Evolutionary conservation across 2,888 invertebrate species (phyloP).

Genomic region (Flexamia atlantica): DNA sequence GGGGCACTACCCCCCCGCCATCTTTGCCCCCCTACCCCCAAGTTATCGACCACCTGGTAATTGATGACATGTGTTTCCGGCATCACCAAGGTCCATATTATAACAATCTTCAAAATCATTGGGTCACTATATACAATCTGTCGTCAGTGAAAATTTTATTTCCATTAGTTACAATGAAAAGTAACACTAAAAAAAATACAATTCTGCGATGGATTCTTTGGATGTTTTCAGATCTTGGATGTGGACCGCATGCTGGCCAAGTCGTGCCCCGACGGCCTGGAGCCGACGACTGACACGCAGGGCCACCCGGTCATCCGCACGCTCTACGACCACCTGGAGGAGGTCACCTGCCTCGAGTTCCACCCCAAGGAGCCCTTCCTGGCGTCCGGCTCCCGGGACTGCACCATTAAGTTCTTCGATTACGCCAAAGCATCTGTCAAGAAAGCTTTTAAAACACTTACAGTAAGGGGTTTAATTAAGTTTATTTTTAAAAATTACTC

Average conservation of each 20-base stretch:
- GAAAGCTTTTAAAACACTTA: conserved; percentile 97
- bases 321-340: conserved; percentile 97
- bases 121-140: no score
- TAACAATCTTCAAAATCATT: no score
- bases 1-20: no score
- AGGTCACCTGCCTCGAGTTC: conserved; percentile 97
- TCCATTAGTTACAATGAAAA: no score
- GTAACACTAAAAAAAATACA: no score
- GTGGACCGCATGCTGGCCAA: conserved; percentile 99
- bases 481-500: no score
- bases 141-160: no score
- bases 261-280: conserved; percentile 94
- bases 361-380: conserved; percentile 97
- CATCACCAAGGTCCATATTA: no score
- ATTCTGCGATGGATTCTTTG: no score
- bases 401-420: conserved; percentile 97
- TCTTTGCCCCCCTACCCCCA: no score
- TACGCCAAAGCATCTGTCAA: conserved; percentile 99
- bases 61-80: no score
- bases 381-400: conserved; percentile 96
- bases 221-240: conserved; percentile 91
- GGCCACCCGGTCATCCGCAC: conserved; percentile 99
- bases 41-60: no score
- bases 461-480: conserved; percentile 79
- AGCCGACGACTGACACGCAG: conserved; percentile 90